A percentile compares a stretch with the other conserved stretches of the same genome.
Evolutionary conservation across 2,113 vertebrate species (phyloP).

Genomic region (Rhea americana): DNA sequence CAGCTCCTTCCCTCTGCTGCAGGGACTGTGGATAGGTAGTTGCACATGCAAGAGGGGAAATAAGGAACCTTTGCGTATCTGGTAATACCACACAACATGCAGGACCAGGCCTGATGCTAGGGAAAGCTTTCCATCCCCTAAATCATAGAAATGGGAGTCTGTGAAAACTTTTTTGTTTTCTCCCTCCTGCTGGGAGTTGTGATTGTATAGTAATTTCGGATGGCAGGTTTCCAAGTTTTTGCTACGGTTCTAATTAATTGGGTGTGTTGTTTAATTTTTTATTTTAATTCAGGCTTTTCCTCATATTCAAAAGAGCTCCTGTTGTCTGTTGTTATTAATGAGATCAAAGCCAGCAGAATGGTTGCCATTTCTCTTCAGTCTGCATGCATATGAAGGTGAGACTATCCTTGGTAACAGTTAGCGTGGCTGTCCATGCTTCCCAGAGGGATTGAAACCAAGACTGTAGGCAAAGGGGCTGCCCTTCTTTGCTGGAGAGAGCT

Average conservation of each 20-base stretch:
- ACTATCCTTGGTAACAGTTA: neutral
- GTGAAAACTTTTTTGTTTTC: neutral
- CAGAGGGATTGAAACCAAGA: neutral
- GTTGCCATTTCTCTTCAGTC: constrained; percentile 30
- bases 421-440: neutral
- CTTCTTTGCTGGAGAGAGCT: neutral
- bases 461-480: fast-evolving
- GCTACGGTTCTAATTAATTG: constrained; percentile 51
- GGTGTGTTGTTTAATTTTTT: constrained; percentile 38
- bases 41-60: neutral
- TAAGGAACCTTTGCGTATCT: neutral
- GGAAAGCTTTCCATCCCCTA: neutral
- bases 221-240: constrained; percentile 43
- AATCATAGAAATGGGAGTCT: neutral
- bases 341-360: constrained; percentile 39
- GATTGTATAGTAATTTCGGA: constrained; percentile 6
- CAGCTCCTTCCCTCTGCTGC: neutral
- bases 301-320: neutral
- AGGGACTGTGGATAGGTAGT: neutral
- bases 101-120: neutral
- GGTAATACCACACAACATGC: neutral
- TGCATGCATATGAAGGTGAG: neutral
- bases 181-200: neutral
- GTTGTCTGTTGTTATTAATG: constrained; percentile 25
- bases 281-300: neutral